Evolutionary conservation across 2,797 vertebrate species (phyloP).

Genomic region (Sandelia bainsii): DNA sequence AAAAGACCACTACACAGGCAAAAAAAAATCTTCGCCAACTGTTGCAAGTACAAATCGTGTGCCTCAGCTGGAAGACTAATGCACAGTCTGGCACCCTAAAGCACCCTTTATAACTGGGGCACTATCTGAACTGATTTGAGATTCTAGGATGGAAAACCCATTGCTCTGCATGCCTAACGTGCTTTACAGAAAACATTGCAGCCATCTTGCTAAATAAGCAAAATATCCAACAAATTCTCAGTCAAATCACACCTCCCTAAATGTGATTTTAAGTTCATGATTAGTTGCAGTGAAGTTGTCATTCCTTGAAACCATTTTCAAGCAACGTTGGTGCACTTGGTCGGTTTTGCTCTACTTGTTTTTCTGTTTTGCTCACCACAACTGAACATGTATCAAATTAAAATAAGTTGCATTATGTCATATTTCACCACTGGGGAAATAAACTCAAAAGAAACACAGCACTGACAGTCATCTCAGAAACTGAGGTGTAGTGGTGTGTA

Average conservation of each 20-base stretch:
- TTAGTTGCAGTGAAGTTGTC: too few relatives aligned
- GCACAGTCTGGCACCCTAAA: constrained; percentile 41
- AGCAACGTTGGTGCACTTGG: too few relatives aligned
- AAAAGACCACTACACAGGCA: constrained; percentile 16
- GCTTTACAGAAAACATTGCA: constrained; percentile 10
- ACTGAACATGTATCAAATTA: too few relatives aligned
- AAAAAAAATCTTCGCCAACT: constrained; percentile 45
- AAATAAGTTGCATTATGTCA: too few relatives aligned
- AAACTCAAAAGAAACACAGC: too few relatives aligned
- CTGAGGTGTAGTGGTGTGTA: background rate
- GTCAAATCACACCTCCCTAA: background rate
- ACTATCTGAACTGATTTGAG: constrained; percentile 32
- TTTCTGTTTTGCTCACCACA: background rate
- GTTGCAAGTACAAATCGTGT: constrained; percentile 38
- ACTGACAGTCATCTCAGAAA: background rate
- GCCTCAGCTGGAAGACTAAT: constrained; percentile 46
- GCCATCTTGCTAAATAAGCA: background rate
- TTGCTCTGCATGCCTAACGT: background rate
- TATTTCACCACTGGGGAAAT: too few relatives aligned
- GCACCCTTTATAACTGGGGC: constrained; percentile 29
- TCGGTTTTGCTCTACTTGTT: too few relatives aligned
- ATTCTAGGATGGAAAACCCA: constrained; percentile 12
- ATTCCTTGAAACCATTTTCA: too few relatives aligned
- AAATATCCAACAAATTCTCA: background rate
- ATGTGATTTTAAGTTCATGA: background rate